Percentiles rank a stretch among this genome's conserved stretches.
Evolutionary conservation across 2,113 vertebrate genomes (phyloP).

Genomic region (Stegastes partitus): DNA sequence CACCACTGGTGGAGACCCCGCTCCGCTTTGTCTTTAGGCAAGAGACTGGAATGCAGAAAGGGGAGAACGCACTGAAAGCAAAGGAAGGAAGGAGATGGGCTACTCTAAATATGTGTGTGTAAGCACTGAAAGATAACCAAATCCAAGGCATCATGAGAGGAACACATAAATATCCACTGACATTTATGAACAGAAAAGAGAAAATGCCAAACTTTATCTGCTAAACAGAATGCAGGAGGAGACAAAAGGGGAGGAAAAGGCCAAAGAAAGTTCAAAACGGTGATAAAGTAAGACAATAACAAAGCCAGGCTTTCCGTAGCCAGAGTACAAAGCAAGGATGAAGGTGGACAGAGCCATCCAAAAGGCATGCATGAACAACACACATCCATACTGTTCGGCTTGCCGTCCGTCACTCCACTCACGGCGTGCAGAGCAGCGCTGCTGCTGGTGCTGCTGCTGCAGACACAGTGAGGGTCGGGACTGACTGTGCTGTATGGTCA

Average conservation of each 20-base stretch:
- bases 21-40: constrained; percentile 53
- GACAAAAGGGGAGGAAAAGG: constrained; percentile 1
- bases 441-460: constrained; percentile 42
- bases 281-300: constrained; percentile 30
- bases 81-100: constrained; percentile 21
- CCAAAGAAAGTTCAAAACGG: constrained; percentile 40
- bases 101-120: constrained; percentile 14
- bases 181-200: constrained; percentile 29
- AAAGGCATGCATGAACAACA: constrained; percentile 79
- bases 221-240: constrained; percentile 29
- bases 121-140: constrained; percentile 14
- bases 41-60: constrained; percentile 70
- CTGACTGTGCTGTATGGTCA: constrained; percentile 64
- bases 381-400: constrained; percentile 65
- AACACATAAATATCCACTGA: constrained; percentile 44
- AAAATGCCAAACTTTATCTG: constrained; percentile 14
- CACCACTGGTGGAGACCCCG: constrained; percentile 32
- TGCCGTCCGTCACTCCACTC: constrained; percentile 78
- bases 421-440: constrained; percentile 54
- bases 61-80: background rate
- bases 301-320: constrained; percentile 36
- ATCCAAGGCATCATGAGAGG: constrained; percentile 51
- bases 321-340: constrained; percentile 41
- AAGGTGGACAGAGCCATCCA: constrained; percentile 63
- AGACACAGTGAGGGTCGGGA: constrained; percentile 74